Conservation (phyloP, 2,797 vertebrate genomes). For the Chromis chromis region DNA sequence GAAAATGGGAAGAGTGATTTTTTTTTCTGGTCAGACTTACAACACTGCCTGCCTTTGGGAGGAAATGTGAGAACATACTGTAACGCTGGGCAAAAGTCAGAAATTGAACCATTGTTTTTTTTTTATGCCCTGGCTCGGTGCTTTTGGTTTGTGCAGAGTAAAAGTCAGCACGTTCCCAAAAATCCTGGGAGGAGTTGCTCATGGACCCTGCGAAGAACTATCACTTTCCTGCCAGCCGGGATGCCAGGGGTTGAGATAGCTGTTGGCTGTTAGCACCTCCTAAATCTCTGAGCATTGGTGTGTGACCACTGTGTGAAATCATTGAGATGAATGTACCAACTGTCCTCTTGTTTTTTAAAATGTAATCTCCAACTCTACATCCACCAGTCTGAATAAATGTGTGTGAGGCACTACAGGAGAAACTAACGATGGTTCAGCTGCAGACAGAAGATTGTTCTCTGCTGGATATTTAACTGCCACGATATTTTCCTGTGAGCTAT, state of each 20-base stretch:
- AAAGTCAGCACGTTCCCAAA: slow-evolving; percentile 21
- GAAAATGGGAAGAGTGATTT: slow-evolving; percentile 15
- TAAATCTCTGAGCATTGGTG: slow-evolving; percentile 43
- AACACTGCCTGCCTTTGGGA: slow-evolving; percentile 22
- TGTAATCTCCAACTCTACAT: slow-evolving; percentile 25
- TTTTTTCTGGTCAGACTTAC: slow-evolving; percentile 3
- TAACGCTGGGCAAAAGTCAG: slow-evolving; percentile 8
- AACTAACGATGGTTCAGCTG: slow-evolving; percentile 40
- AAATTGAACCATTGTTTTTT: slow-evolving; percentile 7
- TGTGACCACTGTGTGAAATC: slow-evolving; percentile 33
- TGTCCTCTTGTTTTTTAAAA: slow-evolving; percentile 3
- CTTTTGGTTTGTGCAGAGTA: slow-evolving; percentile 19
- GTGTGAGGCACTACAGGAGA: slow-evolving; percentile 25
- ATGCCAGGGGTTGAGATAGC: slow-evolving; percentile 29
- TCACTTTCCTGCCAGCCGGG: slow-evolving; percentile 47
- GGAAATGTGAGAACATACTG: slow-evolving; percentile 35
- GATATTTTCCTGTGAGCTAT: slow-evolving; percentile 62
- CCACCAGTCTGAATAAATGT: slow-evolving; percentile 32
- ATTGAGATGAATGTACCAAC: slow-evolving; percentile 24
- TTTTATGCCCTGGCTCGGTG: not conserved
- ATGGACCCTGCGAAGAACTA: slow-evolving; percentile 19
- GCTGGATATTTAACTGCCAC: slow-evolving; percentile 73
- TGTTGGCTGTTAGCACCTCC: slow-evolving; percentile 47
- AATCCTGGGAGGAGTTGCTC: slow-evolving; percentile 21
- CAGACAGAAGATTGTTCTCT: slow-evolving; percentile 69